Base-by-base conservation (phyloP, 2,797 vertebrate genomes). In the Acanthornis magna region DNA sequence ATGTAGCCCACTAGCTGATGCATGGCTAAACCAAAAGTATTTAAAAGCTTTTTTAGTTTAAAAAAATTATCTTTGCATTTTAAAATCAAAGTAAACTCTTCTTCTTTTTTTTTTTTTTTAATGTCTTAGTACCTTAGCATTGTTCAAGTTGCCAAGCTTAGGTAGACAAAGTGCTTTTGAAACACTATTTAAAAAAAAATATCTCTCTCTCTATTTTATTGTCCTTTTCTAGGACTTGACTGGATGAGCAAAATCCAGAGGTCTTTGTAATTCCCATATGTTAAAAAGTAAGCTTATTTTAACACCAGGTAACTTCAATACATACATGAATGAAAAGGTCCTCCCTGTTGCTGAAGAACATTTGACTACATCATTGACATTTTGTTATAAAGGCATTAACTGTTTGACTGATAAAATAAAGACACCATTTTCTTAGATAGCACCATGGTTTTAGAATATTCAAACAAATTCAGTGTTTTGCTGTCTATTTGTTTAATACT, bases 381-480 rank as follows among this genome's bases (percentile, higher is more conserved):
- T 98, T 97, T 94, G 91, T 97, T 97, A 96, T 97, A 97, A 98
- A 99, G 98, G 98, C 98, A 98, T 98, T 97, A 84, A 98, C 97
- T 98, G 96, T 95, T 98, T 30, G 86, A 96, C 96, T 96, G 87
- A 97, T 97, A 96, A 96, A 97, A 97, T 97, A 98, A 98, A 98
- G 98, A 98, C 97, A 98, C 96, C 97, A 84, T 98, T 98, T 95
- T 98, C 94, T 91, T 97, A 97, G 97, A 96, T 98, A 99, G 99
- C 99, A 99, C 99, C 99, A 97, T 98, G 97, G 98, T 72, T 98
- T 98, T 96, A 98, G 97, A 97, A 98, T 97, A 98, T 96, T 97
- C 98, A 98, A 97, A 98, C 97, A 97, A 98, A 98, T 98, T 98
- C 98, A 98, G 98, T 98, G 98, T 99, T 98, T 98, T 97, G 96